Conservation (phyloP, 1,140 invertebrate species). For the Paralvinella palmiformis region DNA sequence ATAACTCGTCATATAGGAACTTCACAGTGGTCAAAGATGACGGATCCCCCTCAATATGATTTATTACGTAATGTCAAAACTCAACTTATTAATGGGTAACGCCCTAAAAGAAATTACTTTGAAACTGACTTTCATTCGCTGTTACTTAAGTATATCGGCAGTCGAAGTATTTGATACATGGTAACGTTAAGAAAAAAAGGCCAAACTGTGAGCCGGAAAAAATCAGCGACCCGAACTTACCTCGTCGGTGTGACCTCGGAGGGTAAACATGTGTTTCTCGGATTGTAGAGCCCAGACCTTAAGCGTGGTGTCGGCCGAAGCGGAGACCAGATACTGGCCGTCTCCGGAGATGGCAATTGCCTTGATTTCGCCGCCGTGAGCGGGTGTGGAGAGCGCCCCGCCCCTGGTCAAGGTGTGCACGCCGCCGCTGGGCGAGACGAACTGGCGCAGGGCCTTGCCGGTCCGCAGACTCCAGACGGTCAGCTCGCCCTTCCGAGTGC, state of each 20-base stretch:
- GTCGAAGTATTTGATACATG: too few relatives aligned
- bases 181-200: too few relatives aligned
- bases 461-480: conserved; percentile 46
- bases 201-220: neutral
- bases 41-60: too few relatives aligned
- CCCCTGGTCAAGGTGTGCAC: neutral
- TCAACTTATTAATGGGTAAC: too few relatives aligned
- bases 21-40: too few relatives aligned
- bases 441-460: conserved; percentile 33
- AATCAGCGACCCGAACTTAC: conserved; percentile 25
- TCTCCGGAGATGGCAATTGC: conserved; percentile 42
- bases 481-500: conserved; percentile 43
- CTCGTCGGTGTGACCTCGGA: conserved; percentile 46
- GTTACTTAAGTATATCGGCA: too few relatives aligned
- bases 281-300: conserved; percentile 46
- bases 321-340: conserved; percentile 41
- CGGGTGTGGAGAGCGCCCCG: conserved; percentile 14
- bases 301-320: conserved; percentile 44
- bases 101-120: too few relatives aligned
- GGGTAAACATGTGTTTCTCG: conserved; percentile 38
- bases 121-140: too few relatives aligned
- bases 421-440: conserved; percentile 10
- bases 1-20: too few relatives aligned
- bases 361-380: conserved; percentile 43
- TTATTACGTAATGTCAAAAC: too few relatives aligned